These are phyloP conservation scores for Austrofundulus limnaeus DNA, from an alignment of 2,113 vertebrate genomes.

Conservation along the genomic window DNA sequence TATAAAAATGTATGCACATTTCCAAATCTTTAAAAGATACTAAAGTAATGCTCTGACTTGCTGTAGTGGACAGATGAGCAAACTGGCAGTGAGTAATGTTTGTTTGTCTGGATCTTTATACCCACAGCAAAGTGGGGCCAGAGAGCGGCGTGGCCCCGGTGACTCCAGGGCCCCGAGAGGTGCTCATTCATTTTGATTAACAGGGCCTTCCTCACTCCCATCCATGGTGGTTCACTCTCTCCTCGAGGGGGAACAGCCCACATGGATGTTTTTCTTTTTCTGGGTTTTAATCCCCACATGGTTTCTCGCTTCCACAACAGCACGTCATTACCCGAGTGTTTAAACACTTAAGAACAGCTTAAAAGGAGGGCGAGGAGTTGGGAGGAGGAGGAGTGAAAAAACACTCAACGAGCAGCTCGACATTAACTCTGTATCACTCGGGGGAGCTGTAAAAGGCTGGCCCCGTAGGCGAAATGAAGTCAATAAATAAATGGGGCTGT, in stretches of 20 bases:
- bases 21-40: no score
- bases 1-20: no score
- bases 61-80: slow-evolving; percentile 1
- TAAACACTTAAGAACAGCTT: slow-evolving; percentile 78
- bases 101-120: slow-evolving; percentile 46
- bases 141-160: slow-evolving; percentile 30
- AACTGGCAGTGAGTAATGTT: slow-evolving; percentile 17
- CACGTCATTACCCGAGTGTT: slow-evolving; percentile 78
- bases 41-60: not conserved
- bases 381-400: slow-evolving; percentile 55
- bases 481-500: slow-evolving; percentile 76
- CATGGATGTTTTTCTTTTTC: slow-evolving; percentile 61
- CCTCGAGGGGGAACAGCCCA: slow-evolving; percentile 48
- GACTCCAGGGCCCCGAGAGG: slow-evolving; percentile 46
- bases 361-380: slow-evolving; percentile 49
- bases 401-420: slow-evolving; percentile 69
- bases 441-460: slow-evolving; percentile 69
- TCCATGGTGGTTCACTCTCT: slow-evolving; percentile 48
- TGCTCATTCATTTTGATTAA: slow-evolving; percentile 72
- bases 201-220: slow-evolving; percentile 55
- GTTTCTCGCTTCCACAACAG: slow-evolving; percentile 77
- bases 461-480: slow-evolving; percentile 73
- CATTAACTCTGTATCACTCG: slow-evolving; percentile 75
- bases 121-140: not conserved
- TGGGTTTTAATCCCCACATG: slow-evolving; percentile 65